Evolutionary conservation across 2,888 invertebrate genomes (phyloP), one percentile per base, ranked within the genome.

Genomic region (Kryphioiulus occultus): DNA sequence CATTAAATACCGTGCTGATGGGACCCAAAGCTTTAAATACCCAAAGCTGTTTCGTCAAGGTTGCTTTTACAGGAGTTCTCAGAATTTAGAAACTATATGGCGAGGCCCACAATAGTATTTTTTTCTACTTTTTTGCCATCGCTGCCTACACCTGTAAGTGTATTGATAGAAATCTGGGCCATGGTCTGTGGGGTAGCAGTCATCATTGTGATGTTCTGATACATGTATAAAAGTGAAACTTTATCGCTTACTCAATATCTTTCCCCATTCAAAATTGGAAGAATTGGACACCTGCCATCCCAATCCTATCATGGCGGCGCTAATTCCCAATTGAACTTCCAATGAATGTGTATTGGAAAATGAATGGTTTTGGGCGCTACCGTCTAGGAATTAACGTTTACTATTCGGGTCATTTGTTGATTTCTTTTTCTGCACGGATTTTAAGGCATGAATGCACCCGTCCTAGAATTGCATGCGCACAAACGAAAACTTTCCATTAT

Each of bases 401-500:
- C 59, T 59, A 59, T n/a, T 59, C 59, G 59, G 59, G 59, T 59
- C 59, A 59, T 59, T 59, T 19, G 59, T 15, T 59, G 59, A 59
- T 59, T 59, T 59, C 59, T 59, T 59, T 19, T n/a, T n/a, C n/a
- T n/a, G n/a, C 59, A 59, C 59, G 19, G 59, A n/a, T 59, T 59
- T 59, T 59, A n/a, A 3, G 59, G 59, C 59, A 59, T 59, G 59
- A 59, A 59, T 59, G 59, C 59, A n/a, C 59, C 7, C n/a, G 59
- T 19, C 59, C 59, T n/a, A 59, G 59, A 59, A 59, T 59, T n/a
- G 17, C 59, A n/a, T n/a, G n/a, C n/a, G n/a, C 59, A 59, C 59
- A 59, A 59, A 59, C 59, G n/a, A 59, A 59, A 59, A 59, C 59
- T 59, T 59, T 59, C 59, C n/a, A 59, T 59, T 59, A 59, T 59